These are phyloP conservation scores for Crepidodera aurea DNA, from an alignment of 2,888 invertebrate genomes.

Conservation along the genomic window DNA sequence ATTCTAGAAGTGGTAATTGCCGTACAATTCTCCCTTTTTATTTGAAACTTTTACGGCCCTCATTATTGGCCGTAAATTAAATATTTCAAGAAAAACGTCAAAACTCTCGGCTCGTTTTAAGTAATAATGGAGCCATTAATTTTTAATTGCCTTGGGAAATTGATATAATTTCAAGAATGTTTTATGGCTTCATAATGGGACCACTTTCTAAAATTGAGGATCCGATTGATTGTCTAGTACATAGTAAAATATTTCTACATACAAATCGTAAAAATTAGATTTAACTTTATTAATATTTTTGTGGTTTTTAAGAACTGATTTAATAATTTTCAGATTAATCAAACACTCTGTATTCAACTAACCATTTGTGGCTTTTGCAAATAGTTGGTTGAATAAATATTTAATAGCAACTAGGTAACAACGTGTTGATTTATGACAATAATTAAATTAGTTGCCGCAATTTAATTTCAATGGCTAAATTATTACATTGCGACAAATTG, in stretches of 20 bases:
- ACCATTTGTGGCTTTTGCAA: too few species aligned
- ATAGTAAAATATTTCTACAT: too few species aligned
- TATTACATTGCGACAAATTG: constrained; percentile 15
- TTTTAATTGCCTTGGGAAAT: constrained; percentile 19
- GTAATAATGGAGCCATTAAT: constrained; percentile 18
- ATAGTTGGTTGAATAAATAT: too few species aligned
- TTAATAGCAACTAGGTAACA: constrained; percentile 4
- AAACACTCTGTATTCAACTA: too few species aligned
- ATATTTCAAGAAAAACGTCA: constrained; percentile 25
- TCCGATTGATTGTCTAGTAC: not conserved
- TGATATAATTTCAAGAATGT: constrained; percentile 14
- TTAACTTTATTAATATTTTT: too few species aligned
- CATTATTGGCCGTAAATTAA: constrained; percentile 35
- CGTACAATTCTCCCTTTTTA: constrained; percentile 39
- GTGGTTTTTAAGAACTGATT: too few species aligned
- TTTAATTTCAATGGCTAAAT: constrained; percentile 26
- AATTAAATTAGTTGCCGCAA: constrained; percentile 17
- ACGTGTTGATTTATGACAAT: constrained; percentile 14
- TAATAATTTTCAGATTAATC: too few species aligned
- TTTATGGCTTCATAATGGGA: constrained; percentile 12
- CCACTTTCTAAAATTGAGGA: not conserved
- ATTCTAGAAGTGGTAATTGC: constrained; percentile 43
- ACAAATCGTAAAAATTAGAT: too few species aligned
- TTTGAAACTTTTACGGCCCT: constrained; percentile 32
- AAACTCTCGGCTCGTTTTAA: constrained; percentile 16